Base-by-base conservation (phyloP, 2,797 vertebrate species). In the Manis crassicaudata region DNA sequence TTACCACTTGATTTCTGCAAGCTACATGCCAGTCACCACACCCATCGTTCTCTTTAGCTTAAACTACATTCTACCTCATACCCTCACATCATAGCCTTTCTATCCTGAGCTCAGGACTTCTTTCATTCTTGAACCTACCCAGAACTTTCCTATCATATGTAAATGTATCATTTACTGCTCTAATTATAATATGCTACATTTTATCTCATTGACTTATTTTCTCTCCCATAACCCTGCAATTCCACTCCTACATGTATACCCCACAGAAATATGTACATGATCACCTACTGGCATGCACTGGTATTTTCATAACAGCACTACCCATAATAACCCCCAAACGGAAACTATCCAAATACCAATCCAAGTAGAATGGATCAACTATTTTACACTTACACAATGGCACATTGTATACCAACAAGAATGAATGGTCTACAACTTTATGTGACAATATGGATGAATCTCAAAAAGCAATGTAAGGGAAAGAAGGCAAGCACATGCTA, bases 191-290 rank as follows among this genome's bases (percentile, higher is more conserved):
- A 90, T 50, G 29, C 52, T 92, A 23, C 43, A 56, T 90, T 73
- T 96, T 8, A 79, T 96, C 17, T 70, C 72, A 58, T 77, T 29
- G 37, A 50, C 32, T 77, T 65, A 10, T 54, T 23, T 56, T 43
- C 23, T 77, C 14, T 54, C 75, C 12, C 18, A 37, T 17, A 50
- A 37, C 7, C 79, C 32, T 80, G 52, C 35, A 75, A 32, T 21
- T 94, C 80, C 13, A 75, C 12, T 23, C 27, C n/a, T 77, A 81
- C 12, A 8, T 37, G 72, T 67, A 50, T 6, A 73, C 35, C 6
- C 5, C 90, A 68, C 16, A 92, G 62, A 91, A 94, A 87, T 80
- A 40, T 32, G 56, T 46, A 63, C 25, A 7, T n/a, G 21, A n/a
- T 80, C 46, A 75, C 79, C 56, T 23, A 92, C 76, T 77, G 40